Conservation (phyloP, 2,888 invertebrate genomes). For the Cataglyphis albicans region DNA sequence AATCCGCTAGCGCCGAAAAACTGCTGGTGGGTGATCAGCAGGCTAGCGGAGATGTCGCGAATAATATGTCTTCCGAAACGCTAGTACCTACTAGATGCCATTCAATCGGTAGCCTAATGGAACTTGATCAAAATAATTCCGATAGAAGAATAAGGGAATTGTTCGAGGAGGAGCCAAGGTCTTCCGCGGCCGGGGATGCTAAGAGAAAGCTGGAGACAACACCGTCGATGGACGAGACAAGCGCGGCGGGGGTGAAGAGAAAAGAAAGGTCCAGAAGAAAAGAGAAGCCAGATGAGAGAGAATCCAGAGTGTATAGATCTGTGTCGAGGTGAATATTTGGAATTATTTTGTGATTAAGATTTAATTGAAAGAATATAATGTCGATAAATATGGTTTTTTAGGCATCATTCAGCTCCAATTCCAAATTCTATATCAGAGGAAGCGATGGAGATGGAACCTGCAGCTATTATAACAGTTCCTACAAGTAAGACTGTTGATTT, state of each 20-base stretch:
- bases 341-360: conserved; percentile 3
- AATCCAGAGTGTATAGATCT: conserved; percentile 78
- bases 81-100: conserved; percentile 86
- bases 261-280: conserved; percentile 88
- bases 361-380: not conserved
- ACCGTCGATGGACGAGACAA: conserved; percentile 89
- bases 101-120: conserved; percentile 92
- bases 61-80: conserved; percentile 81
- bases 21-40: conserved; percentile 89
- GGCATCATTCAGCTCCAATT: conserved; percentile 82
- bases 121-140: conserved; percentile 90
- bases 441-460: conserved; percentile 81
- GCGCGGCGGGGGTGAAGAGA: conserved; percentile 85
- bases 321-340: conserved; percentile 73
- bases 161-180: conserved; percentile 87
- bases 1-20: conserved; percentile 90
- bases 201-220: conserved; percentile 92
- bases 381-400: conserved; percentile 53
- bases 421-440: conserved; percentile 81
- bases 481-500: conserved; percentile 74
- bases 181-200: conserved; percentile 87
- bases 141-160: conserved; percentile 92
- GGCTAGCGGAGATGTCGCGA: conserved; percentile 76
- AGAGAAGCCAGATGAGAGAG: conserved; percentile 79
- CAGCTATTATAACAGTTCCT: conserved; percentile 66